These are phyloP conservation scores for Podocnemis expansa DNA, from an alignment of 2,113 vertebrate genomes.

Conservation along the genomic window DNA sequence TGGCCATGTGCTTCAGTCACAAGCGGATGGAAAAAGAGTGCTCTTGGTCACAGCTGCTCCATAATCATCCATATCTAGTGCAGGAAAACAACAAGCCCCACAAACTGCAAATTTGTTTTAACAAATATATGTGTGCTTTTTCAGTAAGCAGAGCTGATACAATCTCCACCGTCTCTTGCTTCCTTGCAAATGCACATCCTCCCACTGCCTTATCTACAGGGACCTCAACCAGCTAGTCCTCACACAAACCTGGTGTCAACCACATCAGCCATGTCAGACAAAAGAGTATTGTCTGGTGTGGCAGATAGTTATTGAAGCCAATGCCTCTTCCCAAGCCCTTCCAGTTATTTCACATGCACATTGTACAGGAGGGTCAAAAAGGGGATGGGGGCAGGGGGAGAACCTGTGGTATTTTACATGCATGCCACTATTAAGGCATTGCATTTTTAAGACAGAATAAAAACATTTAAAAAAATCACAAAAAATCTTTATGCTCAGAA, in stretches of 20 bases:
- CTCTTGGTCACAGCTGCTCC: background rate
- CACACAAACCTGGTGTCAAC: background rate
- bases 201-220: background rate
- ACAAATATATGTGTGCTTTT: background rate
- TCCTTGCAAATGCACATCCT: background rate
- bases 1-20: background rate
- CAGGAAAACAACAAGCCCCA: accelerated
- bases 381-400: too few species aligned
- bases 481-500: constrained; percentile 13
- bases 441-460: constrained; percentile 3
- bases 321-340: background rate
- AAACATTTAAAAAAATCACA: background rate
- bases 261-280: background rate
- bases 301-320: background rate
- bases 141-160: background rate
- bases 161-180: accelerated
- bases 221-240: background rate
- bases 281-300: background rate
- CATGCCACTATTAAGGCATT: background rate
- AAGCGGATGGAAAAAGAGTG: background rate
- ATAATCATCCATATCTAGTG: background rate
- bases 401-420: background rate
- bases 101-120: background rate
- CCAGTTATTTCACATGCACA: background rate
- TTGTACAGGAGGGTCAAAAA: background rate